phyloP scores from a whole-genome alignment of 1,140 invertebrate species.

The Drosophila guanche region DNA sequence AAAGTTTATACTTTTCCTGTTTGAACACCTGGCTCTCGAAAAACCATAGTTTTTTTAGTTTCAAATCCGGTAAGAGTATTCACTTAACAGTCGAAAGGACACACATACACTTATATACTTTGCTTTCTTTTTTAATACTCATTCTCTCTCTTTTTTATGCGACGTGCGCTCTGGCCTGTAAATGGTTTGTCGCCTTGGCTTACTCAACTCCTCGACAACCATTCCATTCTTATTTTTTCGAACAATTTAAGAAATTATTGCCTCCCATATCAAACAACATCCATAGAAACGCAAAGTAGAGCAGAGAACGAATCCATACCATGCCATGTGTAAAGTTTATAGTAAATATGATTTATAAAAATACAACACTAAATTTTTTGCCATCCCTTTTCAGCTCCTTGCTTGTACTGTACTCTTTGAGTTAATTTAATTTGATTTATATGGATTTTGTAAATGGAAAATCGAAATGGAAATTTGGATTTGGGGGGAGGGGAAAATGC shows the following conservation, averaged over 20 bases:
- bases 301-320: slow-evolving; percentile 20
- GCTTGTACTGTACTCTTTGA: slow-evolving; percentile 30
- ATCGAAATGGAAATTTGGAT: slow-evolving; percentile 9
- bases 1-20: no score
- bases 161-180: slow-evolving; percentile 46
- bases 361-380: slow-evolving; percentile 58
- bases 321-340: slow-evolving; percentile 55
- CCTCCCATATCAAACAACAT: slow-evolving; percentile 13
- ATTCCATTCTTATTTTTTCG: slow-evolving; percentile 64
- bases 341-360: slow-evolving; percentile 71
- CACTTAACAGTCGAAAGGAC: not conserved
- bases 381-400: slow-evolving; percentile 1
- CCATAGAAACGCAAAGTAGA: not conserved
- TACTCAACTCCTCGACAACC: not conserved
- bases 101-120: no score
- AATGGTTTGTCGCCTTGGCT: slow-evolving; percentile 43
- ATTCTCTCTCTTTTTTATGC: slow-evolving; percentile 41
- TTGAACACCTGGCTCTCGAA: not conserved
- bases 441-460: slow-evolving; percentile 34
- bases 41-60: no score
- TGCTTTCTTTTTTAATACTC: slow-evolving; percentile 1
- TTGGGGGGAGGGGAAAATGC: not conserved
- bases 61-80: not conserved
- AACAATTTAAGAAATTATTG: slow-evolving; percentile 77
- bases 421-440: slow-evolving; percentile 79